Evolutionary conservation across 1,140 invertebrate genomes (phyloP).

Genomic region (Diploscapter pachys): DNA sequence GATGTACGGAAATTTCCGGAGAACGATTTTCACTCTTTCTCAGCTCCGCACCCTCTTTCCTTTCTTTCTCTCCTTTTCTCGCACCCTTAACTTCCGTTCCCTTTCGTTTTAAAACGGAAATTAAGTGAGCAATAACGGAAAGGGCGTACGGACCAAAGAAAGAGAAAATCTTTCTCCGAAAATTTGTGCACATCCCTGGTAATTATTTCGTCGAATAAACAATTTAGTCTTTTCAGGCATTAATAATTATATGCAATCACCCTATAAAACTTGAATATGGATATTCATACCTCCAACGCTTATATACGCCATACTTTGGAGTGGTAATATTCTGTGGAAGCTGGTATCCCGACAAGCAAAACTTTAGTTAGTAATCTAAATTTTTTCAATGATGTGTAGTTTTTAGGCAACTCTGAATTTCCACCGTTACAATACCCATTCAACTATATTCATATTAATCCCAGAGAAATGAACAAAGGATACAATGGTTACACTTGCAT

Average conservation of each 20-base stretch:
- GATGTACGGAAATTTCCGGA: no score
- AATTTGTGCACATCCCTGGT: no score
- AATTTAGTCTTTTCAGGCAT: not conserved
- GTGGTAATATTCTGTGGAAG: conserved; percentile 10
- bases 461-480: not conserved
- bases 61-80: no score
- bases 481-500: not conserved
- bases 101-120: no score
- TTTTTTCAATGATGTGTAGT: no score
- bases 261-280: not conserved
- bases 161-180: no score
- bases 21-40: no score
- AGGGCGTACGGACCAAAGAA: no score
- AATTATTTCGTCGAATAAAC: no score
- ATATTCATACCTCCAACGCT: conserved; percentile 13
- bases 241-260: not conserved
- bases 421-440: not conserved
- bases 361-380: not conserved
- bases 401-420: not conserved
- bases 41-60: no score
- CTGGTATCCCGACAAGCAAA: not conserved
- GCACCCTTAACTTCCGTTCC: no score
- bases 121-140: no score
- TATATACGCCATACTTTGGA: conserved; percentile 9
- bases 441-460: conserved; percentile 7